Evolutionary conservation across 1,140 invertebrate species (phyloP).

Genomic region (Pissodes strobi): DNA sequence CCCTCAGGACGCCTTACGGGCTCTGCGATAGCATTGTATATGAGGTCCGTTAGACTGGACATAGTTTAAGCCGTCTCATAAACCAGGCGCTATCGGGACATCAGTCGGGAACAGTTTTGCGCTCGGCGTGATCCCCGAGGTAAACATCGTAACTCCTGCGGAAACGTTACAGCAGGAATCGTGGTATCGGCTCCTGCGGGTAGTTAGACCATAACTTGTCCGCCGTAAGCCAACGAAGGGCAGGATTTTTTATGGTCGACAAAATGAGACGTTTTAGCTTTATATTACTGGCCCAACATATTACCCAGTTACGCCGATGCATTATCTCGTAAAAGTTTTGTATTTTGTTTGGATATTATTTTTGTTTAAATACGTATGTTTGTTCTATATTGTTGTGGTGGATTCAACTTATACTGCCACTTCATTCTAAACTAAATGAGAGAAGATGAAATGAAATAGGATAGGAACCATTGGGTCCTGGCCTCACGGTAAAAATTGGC

Average conservation of each 20-base stretch:
- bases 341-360: too few relatives aligned
- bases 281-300: not conserved
- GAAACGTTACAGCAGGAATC: slow-evolving; percentile 26
- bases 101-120: slow-evolving; percentile 53
- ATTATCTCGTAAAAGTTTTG: too few relatives aligned
- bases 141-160: slow-evolving; percentile 55
- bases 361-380: too few relatives aligned
- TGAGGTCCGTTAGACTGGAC: slow-evolving; percentile 57
- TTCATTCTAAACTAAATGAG: too few relatives aligned
- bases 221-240: slow-evolving; percentile 17
- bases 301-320: too few relatives aligned
- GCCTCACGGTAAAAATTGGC: too few relatives aligned
- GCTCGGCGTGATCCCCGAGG: slow-evolving; percentile 51
- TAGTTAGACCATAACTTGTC: slow-evolving; percentile 25
- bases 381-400: too few relatives aligned
- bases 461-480: too few relatives aligned
- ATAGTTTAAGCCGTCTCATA: slow-evolving; percentile 58
- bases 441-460: too few relatives aligned
- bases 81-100: slow-evolving; percentile 57
- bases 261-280: slow-evolving; percentile 19
- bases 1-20: slow-evolving; percentile 30
- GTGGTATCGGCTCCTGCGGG: slow-evolving; percentile 33
- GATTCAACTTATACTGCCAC: too few relatives aligned
- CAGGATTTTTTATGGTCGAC: slow-evolving; percentile 18
- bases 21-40: slow-evolving; percentile 56